Base-by-base conservation (phyloP, 2,888 invertebrate species). In the Busseola fusca region DNA sequence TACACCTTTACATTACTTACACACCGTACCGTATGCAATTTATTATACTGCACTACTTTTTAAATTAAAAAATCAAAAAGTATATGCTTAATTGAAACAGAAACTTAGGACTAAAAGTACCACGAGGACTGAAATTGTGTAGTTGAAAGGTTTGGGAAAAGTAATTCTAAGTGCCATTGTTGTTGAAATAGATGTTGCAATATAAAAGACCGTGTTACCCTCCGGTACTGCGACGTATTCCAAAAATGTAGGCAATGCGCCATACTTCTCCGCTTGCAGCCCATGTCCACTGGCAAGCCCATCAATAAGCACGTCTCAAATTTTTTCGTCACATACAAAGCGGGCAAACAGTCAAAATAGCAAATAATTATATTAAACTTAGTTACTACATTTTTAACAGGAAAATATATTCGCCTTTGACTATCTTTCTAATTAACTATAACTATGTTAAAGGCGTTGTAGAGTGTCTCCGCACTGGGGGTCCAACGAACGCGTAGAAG, bases 11-110 rank as follows among this genome's bases (percentile, higher is more conserved):
- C 72, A 82, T 62, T 80, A 78, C 72, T 69, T 81, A 72, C 65
- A 80, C 59, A 52, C 57, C 48, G 72, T 74, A 70, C 84, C 86
- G 83, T 78, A 84, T 86, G 84, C 84, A 84, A 79, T 69, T 40
- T 12, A 12, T 56, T 25, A 57, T 5, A 37, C n/a, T 52, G 30
- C 3, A 48, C 25, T 60, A 56, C 10, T 21, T 18, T 58, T 16
- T 2, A 21, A 27, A 12, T 30, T n/a, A 10, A 12, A 37, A 9
- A 27, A 18, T 5, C 1, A 10, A 14, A 37, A n/a, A 5, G 27
- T 27, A 9, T 7, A 34, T n/a, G 42, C 0, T 45, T 50, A 50
- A 25, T 25, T 16, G 7, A 57, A 34, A 25, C 2, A 60, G 7
- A 27, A 42, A 48, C 6, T 18, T n/a, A 45, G 6, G 0, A 18